Evolutionary conservation across 2,797 vertebrate genomes (phyloP).

Genomic region (Rhadinocentrus ornatus): DNA sequence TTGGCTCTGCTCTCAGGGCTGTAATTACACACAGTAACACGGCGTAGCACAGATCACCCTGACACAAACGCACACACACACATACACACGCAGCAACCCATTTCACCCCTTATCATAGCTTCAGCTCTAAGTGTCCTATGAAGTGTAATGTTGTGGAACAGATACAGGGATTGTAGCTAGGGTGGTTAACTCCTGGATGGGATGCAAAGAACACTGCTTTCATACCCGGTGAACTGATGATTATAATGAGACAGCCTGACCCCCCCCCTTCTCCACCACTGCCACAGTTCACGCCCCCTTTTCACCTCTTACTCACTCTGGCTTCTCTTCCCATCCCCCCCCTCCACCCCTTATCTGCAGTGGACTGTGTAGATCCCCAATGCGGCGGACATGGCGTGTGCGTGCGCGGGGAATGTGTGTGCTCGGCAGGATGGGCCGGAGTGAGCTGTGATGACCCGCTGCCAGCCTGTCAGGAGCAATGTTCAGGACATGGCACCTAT

Average conservation of each 20-base stretch:
- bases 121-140: constrained; percentile 80
- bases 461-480: constrained; percentile 93
- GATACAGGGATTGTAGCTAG: constrained; percentile 79
- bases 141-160: constrained; percentile 84
- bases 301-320: constrained; percentile 57
- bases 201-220: constrained; percentile 84
- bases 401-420: constrained; percentile 92
- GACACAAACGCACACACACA: constrained; percentile 43
- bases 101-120: constrained; percentile 79
- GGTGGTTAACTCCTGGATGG: constrained; percentile 82
- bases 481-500: constrained; percentile 92
- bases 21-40: constrained; percentile 80
- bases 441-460: constrained; percentile 89
- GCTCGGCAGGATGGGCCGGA: constrained; percentile 92
- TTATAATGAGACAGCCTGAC: constrained; percentile 73
- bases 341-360: constrained; percentile 60
- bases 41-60: constrained; percentile 44
- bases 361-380: constrained; percentile 93
- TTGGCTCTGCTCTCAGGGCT: constrained; percentile 68
- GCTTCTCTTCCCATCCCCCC: constrained; percentile 18
- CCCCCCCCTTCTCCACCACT: background rate
- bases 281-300: constrained; percentile 15
- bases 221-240: constrained; percentile 79
- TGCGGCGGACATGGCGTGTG: constrained; percentile 93
- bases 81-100: constrained; percentile 49